These are phyloP conservation scores for Zaprionus taronus DNA, from an alignment of 1,140 invertebrate genomes.

Conservation along the genomic window DNA sequence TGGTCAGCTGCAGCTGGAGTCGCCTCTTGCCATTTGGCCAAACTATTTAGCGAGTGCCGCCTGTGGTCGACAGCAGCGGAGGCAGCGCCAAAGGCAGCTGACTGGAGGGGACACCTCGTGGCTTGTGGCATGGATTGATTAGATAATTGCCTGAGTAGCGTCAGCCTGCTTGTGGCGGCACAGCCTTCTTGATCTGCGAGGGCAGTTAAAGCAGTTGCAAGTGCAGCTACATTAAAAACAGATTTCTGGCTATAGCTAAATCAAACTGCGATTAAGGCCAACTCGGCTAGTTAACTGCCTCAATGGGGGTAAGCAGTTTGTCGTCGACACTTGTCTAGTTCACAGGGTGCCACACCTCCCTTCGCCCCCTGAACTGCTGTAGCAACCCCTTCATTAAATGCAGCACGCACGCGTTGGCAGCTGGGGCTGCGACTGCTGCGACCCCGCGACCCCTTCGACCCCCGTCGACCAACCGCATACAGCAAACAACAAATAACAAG, in stretches of 20 bases:
- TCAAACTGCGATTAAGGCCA: neutral
- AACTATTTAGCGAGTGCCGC: slow-evolving; percentile 58
- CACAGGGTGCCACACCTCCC: slow-evolving; percentile 8
- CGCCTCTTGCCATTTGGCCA: neutral
- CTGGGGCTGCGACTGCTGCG: neutral
- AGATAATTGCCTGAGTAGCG: slow-evolving; percentile 10
- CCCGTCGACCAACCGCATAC: slow-evolving; percentile 59
- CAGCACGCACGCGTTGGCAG: slow-evolving; percentile 11
- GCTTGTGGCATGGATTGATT: slow-evolving; percentile 4
- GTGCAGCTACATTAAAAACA: neutral
- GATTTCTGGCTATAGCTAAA: neutral
- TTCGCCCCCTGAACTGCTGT: slow-evolving; percentile 28
- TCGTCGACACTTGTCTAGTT: slow-evolving; percentile 32
- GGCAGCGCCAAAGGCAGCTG: slow-evolving; percentile 37
- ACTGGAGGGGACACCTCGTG: slow-evolving; percentile 7
- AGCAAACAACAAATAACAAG: slow-evolving; percentile 52
- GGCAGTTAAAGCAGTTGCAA: neutral
- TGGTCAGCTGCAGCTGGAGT: slow-evolving; percentile 12
- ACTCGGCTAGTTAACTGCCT: too few species aligned
- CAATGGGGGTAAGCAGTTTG: neutral
- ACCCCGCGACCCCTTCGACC: slow-evolving; percentile 24
- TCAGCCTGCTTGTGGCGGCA: neutral
- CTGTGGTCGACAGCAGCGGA: neutral
- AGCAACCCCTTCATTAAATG: slow-evolving; percentile 63
- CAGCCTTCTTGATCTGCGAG: neutral